Evolutionary conservation across 2,113 vertebrate species (phyloP).

Genomic region (Callaeas wilsoni): DNA sequence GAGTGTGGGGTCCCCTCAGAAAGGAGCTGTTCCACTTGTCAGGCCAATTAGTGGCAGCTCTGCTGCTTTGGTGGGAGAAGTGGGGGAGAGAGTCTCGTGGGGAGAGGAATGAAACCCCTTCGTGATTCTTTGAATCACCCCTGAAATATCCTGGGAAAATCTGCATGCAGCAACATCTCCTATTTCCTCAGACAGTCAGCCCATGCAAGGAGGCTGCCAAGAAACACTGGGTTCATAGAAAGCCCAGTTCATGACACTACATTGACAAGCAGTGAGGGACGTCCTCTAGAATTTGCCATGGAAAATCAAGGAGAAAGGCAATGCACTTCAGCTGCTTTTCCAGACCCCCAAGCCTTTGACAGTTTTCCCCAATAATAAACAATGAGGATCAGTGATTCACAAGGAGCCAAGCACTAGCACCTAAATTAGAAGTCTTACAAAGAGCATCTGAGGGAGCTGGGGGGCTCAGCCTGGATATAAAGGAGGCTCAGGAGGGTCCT

Average conservation of each 20-base stretch:
- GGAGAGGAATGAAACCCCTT: neutral
- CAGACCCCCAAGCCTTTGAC: neutral
- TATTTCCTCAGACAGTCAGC: neutral
- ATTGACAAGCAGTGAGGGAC: neutral
- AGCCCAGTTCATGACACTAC: neutral
- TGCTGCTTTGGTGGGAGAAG: neutral
- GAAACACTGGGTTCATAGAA: neutral
- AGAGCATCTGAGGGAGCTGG: neutral
- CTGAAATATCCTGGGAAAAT: neutral
- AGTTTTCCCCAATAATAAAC: neutral
- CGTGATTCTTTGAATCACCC: neutral
- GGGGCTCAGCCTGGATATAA: neutral
- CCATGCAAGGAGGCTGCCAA: neutral
- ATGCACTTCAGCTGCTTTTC: neutral
- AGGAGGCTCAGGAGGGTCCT: neutral
- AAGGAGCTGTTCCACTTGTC: slow-evolving; percentile 30
- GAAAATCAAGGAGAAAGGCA: neutral
- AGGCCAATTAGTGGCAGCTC: neutral
- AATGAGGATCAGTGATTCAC: neutral
- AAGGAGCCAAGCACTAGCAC: neutral
- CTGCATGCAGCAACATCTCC: neutral
- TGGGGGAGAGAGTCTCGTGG: neutral
- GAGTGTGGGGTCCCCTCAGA: neutral
- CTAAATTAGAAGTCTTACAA: neutral
- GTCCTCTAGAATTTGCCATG: neutral